Evolutionary conservation across 2,113 vertebrate genomes (phyloP).

Genomic region (Equus przewalskii): DNA sequence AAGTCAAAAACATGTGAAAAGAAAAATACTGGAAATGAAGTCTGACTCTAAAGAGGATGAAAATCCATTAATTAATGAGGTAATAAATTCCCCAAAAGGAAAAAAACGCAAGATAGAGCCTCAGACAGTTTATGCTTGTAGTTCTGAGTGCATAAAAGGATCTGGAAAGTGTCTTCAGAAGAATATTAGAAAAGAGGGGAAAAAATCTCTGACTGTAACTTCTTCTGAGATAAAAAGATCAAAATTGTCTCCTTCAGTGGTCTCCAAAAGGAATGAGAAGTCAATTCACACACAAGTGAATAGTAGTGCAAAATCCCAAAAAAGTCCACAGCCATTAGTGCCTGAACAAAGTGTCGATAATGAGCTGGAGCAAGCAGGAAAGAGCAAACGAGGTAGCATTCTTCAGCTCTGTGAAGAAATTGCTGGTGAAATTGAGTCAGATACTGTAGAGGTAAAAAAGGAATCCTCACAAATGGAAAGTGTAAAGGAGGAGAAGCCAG

Average conservation of each 20-base stretch:
- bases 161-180: constrained; percentile 71
- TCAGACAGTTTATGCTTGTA: constrained; percentile 62
- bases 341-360: constrained; percentile 75
- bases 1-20: constrained; percentile 81
- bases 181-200: constrained; percentile 73
- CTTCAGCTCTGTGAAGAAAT: constrained; percentile 98
- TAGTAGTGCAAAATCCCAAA: constrained; percentile 82
- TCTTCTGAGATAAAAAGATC: constrained; percentile 75
- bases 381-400: constrained; percentile 94
- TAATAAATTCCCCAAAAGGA: constrained; percentile 81
- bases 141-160: constrained; percentile 48
- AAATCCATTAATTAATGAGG: constrained; percentile 67
- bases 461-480: constrained; percentile 83
- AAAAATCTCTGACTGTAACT: constrained; percentile 44
- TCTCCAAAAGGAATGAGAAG: constrained; percentile 78
- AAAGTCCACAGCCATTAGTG: constrained; percentile 76
- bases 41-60: constrained; percentile 68
- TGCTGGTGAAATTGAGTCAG: constrained; percentile 97
- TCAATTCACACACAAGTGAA: constrained; percentile 78
- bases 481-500: constrained; percentile 79
- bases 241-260: constrained; percentile 73
- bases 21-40: constrained; percentile 77
- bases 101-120: constrained; percentile 82
- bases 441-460: constrained; percentile 95
- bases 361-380: constrained; percentile 77